phyloP scores from a whole-genome alignment of 2,888 invertebrate genomes.

The Nebria brevicollis region DNA sequence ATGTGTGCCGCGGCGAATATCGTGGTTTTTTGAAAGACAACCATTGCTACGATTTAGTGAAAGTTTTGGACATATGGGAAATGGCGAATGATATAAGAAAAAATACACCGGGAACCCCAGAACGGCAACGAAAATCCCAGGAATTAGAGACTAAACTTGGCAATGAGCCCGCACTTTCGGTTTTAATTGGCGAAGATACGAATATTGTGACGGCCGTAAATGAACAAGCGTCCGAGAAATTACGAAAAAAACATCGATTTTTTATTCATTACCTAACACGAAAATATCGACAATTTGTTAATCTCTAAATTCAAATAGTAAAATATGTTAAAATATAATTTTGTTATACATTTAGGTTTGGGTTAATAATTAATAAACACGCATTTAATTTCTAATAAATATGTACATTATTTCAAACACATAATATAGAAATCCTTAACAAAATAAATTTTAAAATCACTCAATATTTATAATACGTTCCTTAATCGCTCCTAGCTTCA shows the following conservation, averaged over 20 bases:
- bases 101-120: constrained; percentile 36
- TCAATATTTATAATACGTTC: too few species aligned
- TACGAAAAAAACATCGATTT: constrained; percentile 18
- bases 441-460: not conserved
- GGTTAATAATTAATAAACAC: not conserved
- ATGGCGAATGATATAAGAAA: constrained; percentile 39
- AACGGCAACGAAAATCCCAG: constrained; percentile 26
- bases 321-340: not conserved
- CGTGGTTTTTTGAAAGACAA: constrained; percentile 24
- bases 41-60: constrained; percentile 11
- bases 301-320: not conserved
- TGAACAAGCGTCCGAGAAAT: constrained; percentile 26
- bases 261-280: constrained; percentile 34
- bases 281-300: constrained; percentile 34
- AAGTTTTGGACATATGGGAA: constrained; percentile 36
- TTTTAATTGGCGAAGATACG: constrained; percentile 23
- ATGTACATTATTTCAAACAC: not conserved
- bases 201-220: constrained; percentile 30
- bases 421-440: not conserved
- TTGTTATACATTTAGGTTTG: not conserved
- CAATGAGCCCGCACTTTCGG: constrained; percentile 30
- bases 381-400: not conserved
- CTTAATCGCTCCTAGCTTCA: too few species aligned
- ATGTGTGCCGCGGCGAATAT: constrained; percentile 35
- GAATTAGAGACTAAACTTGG: constrained; percentile 32